Percentiles rank a stretch among this genome's conserved stretches.
These are phyloP conservation scores for Euleptes europaea DNA, from an alignment of 2,113 vertebrate genomes.

Conservation along the genomic window DNA sequence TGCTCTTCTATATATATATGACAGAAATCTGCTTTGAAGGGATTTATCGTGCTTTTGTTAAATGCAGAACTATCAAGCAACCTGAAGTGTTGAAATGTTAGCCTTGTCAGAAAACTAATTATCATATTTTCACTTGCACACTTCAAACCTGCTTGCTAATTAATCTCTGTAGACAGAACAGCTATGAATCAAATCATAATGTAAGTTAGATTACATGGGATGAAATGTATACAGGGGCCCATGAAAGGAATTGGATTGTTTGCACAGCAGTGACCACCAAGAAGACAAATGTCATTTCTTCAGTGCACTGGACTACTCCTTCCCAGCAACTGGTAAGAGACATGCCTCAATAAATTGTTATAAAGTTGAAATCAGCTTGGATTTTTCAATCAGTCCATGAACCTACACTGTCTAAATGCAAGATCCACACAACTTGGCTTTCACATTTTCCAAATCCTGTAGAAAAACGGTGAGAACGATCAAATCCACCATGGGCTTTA, in stretches of 20 bases:
- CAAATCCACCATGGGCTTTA: slow-evolving; percentile 28
- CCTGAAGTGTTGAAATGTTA: slow-evolving; percentile 54
- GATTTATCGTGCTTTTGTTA: slow-evolving; percentile 64
- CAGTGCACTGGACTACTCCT: slow-evolving; percentile 72
- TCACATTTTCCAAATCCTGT: slow-evolving; percentile 70
- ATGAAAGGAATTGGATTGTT: slow-evolving; percentile 57
- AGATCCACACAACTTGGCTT: slow-evolving; percentile 78
- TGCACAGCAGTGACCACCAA: slow-evolving; percentile 40
- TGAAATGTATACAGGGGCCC: slow-evolving; percentile 44
- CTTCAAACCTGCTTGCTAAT: slow-evolving; percentile 66
- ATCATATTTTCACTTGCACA: slow-evolving; percentile 69
- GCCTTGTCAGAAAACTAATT: slow-evolving; percentile 59
- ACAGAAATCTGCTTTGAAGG: slow-evolving; percentile 66
- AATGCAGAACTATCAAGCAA: slow-evolving; percentile 63
- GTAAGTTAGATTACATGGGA: slow-evolving; percentile 65
- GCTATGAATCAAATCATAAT: slow-evolving; percentile 62
- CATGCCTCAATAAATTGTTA: slow-evolving; percentile 74
- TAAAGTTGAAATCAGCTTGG: slow-evolving; percentile 77
- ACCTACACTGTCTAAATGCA: slow-evolving; percentile 76
- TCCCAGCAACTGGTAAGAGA: slow-evolving; percentile 76
- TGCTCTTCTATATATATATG: slow-evolving; percentile 35
- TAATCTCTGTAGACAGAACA: slow-evolving; percentile 66
- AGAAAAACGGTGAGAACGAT: slow-evolving; percentile 85
- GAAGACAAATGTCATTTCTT: slow-evolving; percentile 68
- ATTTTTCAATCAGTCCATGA: slow-evolving; percentile 73